Evolutionary conservation across 2,113 vertebrate species (phyloP), one percentile per base, ranked within the genome.

Genomic region (Poicephalus meyeri): DNA sequence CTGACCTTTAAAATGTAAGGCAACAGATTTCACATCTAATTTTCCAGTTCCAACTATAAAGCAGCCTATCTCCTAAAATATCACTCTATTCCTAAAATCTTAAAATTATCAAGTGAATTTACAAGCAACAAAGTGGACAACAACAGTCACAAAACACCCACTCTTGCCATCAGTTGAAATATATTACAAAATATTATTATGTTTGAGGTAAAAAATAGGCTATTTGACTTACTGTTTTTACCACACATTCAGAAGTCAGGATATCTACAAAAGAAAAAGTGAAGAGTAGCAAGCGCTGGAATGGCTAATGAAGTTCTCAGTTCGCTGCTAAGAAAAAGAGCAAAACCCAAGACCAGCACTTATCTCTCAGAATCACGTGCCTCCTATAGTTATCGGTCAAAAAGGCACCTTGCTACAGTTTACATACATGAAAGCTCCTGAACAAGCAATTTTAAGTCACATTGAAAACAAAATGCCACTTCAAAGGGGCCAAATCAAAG

Each of bases 341-440:
- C 35, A 81, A 71, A 87, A 61, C 19, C 69, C 26, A 72, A 82
- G 56, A 72, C 53, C 64, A 81, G 55, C 42, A 46, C 81, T 95
- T 97, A 95, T 92, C 86, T 86, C 39, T 91, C 68, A 46, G 71
- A 72, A 87, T 91, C 91, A 83, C 1, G 2, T n/a, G 76, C 80
- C 56, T 79, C 24, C 42, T 68, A 7, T 2, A 69, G 60, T 77
- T 97, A 96, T 97, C 96, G 86, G n/a, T 17, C 64, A 82, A 81
- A 97, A 96, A 95, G 78, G 89, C 92, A 97, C 96, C 94, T 97
- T 95, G 93, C 31, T 93, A 47, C 72, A 81, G 47, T 69, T 88
- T 47, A 88, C 74, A 37, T 12, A 76, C 0, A 1, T 63, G 74
- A 88, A 85, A 79, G 60, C 89, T 89, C 87, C 82, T 77, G 65